Base-by-base conservation (phyloP, 2,113 vertebrate species). In the Forbesichthys papilliferus region DNA sequence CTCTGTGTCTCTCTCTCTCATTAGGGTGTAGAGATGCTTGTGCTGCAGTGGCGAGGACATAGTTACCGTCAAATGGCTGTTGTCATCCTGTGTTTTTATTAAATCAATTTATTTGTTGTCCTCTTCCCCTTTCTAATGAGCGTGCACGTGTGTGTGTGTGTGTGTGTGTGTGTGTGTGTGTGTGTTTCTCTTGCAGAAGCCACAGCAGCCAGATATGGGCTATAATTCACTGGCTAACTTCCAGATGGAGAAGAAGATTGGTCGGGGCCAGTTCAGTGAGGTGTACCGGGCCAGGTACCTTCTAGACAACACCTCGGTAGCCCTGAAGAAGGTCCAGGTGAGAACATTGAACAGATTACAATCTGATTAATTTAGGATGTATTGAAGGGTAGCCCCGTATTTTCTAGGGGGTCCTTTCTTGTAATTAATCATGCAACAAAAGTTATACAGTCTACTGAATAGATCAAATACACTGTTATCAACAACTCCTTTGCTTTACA, bases 291-390 rank as follows among this genome's bases (percentile, higher is more conserved):
- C 98, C 7, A 89, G 93, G 20, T 98, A 95, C 85, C 90, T 97
- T 65, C 79, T 98, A 80, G 94, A 99, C 90, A 93, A 95, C 82
- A 96, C 97, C 0, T 92, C 96, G 4, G 93, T 98, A 81, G 98
- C 98, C 75, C 92, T 99, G 89, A 99, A 99, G 91, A 99, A 98
- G 89, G 94, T 99, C 11, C 96, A 99, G 96, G 97, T 99, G 90
- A 93, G 90, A 61, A 20, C 56, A 33, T 27, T 18, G 7, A 42
- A 3, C 27, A 27, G 27, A 27, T 27, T 27, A 3, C 27, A 27
- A 27, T 27, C 2, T 27, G 27, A 27, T 27, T 27, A 1, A 27
- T 27, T 27, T 27, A 27, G 27, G 2, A 27, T 27, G 2, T 27
- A 27, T 27, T 27, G 27, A 27, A 27, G 27, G 27, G 27, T 27